These are phyloP conservation scores for Pogonocichla stellata DNA, from an alignment of 2,113 vertebrate species.

Conservation along the genomic window DNA sequence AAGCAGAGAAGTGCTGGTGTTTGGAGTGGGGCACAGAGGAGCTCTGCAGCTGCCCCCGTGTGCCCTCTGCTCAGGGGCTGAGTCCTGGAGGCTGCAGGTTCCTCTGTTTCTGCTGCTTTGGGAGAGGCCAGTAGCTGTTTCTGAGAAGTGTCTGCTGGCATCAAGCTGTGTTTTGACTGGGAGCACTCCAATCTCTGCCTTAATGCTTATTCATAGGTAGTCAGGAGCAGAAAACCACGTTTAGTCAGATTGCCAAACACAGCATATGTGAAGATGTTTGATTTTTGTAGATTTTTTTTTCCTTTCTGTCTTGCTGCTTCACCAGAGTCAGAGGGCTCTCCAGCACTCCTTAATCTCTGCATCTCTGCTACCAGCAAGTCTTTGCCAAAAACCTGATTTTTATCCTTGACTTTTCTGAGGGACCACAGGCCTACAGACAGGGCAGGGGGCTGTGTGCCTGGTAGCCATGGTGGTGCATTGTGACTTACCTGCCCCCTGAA, in stretches of 20 bases:
- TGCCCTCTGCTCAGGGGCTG: background rate
- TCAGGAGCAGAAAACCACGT: background rate
- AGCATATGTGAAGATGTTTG: background rate
- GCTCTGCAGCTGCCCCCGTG: fast-evolving
- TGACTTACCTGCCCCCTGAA: background rate
- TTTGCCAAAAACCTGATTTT: background rate
- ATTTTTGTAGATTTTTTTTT: background rate
- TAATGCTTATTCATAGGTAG: background rate
- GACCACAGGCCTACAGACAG: background rate
- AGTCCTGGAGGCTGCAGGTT: background rate
- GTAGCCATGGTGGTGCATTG: fast-evolving
- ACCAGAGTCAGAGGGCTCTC: background rate
- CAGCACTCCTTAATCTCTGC: background rate
- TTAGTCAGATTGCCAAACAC: background rate
- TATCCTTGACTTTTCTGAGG: background rate
- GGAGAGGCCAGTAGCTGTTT: background rate
- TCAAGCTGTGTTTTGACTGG: background rate
- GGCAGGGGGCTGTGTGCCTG: background rate
- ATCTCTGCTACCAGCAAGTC: background rate
- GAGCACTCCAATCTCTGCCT: background rate
- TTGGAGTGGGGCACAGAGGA: fast-evolving
- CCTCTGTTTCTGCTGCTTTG: background rate
- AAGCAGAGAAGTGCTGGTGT: fast-evolving
- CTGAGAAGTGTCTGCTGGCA: background rate
- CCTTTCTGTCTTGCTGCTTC: background rate